phyloP scores from a whole-genome alignment of 2,113 vertebrate genomes.

The Anseranas semipalmata region DNA sequence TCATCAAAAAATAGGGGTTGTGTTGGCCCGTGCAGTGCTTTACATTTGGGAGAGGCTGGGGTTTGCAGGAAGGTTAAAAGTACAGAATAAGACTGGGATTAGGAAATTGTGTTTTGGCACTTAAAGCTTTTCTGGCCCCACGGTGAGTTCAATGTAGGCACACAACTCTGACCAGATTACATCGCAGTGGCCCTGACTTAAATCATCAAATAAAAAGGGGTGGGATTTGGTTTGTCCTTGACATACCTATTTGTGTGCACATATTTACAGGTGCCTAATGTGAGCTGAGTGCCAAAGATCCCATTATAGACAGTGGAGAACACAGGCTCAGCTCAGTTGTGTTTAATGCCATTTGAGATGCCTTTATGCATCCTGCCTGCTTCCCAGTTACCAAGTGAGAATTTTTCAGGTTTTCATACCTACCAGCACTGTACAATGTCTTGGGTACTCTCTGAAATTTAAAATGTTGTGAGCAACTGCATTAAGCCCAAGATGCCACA shows the following conservation, averaged over 20 bases:
- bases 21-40: background rate
- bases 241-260: background rate
- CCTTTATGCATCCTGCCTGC: background rate
- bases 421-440: background rate
- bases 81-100: background rate
- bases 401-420: background rate
- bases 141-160: fast-evolving
- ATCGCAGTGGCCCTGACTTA: background rate
- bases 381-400: background rate
- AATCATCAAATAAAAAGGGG: background rate
- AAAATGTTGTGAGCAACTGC: background rate
- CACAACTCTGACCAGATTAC: background rate
- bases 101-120: background rate
- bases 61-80: background rate
- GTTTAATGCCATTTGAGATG: background rate
- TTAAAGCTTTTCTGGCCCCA: background rate
- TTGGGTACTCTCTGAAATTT: background rate
- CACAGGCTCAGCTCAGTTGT: background rate
- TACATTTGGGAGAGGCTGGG: background rate
- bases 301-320: background rate
- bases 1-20: background rate
- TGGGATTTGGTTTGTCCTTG: background rate
- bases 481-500: background rate
- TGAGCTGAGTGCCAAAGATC: background rate
- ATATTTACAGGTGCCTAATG: background rate